Conservation (phyloP, 2,113 vertebrate genomes). For the Dissostichus mawsoni region DNA sequence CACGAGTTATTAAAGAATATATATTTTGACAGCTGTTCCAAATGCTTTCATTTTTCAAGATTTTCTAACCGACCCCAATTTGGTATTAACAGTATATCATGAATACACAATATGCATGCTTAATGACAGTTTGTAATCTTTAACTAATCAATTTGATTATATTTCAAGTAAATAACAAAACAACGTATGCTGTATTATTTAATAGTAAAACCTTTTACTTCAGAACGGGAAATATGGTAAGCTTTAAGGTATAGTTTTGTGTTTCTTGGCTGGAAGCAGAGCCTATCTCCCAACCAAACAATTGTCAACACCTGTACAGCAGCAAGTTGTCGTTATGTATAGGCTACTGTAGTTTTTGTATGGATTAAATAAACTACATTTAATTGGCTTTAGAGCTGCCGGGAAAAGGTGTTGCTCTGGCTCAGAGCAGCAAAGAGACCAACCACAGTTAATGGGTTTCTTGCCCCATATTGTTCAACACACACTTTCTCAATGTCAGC, state of each 20-base stretch:
- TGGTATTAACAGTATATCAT: background rate
- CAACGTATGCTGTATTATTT: background rate
- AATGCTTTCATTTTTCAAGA: background rate
- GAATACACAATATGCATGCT: background rate
- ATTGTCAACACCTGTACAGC: background rate
- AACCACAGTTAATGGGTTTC: conserved; percentile 58
- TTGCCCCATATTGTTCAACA: conserved; percentile 62
- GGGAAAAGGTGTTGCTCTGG: background rate
- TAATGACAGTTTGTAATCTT: background rate
- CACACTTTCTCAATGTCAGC: conserved; percentile 71
- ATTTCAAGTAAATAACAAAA: conserved; percentile 1
- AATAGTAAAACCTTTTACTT: background rate
- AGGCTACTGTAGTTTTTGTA: background rate
- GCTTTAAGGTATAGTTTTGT: background rate
- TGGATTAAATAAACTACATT: conserved; percentile 1
- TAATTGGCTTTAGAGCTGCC: background rate
- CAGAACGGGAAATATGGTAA: background rate
- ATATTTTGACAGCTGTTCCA: background rate
- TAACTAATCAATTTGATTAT: background rate
- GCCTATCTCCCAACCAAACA: background rate
- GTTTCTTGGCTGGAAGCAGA: background rate
- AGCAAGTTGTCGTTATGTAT: background rate
- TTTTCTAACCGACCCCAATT: background rate
- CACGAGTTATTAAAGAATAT: background rate
- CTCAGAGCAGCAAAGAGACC: conserved; percentile 34